Evolutionary conservation across 2,888 invertebrate genomes (phyloP), one percentile per base, ranked within the genome.

Genomic region (Xanthia icteritia): DNA sequence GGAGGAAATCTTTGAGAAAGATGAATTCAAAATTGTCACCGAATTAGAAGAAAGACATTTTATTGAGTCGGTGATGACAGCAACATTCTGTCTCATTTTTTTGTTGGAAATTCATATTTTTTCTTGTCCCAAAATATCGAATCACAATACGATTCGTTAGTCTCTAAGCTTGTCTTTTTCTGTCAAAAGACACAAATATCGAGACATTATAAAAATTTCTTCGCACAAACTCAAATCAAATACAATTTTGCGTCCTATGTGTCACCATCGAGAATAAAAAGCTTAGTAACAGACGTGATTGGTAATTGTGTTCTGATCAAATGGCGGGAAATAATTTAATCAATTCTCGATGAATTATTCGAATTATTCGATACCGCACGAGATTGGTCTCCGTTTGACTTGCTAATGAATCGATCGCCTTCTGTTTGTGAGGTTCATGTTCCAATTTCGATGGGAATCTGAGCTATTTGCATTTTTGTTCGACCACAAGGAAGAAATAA

Each of bases 321-420:
- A 82, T 79, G 78, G 48, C 76, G 74, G 56, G 58, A 84, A 83
- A 15, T 45, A 45, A 45, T 45, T 83, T 86, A 88, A 89, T 88
- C 85, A 84, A 87, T 83, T 86, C 75, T 71, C 79, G 66, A 82
- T 85, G 76, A 89, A 88, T 88, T 79, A 88, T 73, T 65, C 64
- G 72, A 45, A 56, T 76, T 65, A 77, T 86, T 78, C 80, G 84
- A 87, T 82, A 76, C 71, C 79, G 56, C 75, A 79, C 70, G 77
- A 70, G 82, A 61, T 73, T 39, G 77, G 68, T 74, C 39, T 56
- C 72, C 67, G 83, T 86, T 89, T 89, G 89, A 90, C 89, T 92
- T 90, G 89, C 88, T 89, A 91, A 91, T 91, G 89, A 88, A 82
- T 81, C 82, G 84, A 78, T 81, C 72, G 76, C 80, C 81, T 77